Base-by-base conservation (phyloP, 2,797 vertebrate genomes). In the Bradypodion pumilum region DNA sequence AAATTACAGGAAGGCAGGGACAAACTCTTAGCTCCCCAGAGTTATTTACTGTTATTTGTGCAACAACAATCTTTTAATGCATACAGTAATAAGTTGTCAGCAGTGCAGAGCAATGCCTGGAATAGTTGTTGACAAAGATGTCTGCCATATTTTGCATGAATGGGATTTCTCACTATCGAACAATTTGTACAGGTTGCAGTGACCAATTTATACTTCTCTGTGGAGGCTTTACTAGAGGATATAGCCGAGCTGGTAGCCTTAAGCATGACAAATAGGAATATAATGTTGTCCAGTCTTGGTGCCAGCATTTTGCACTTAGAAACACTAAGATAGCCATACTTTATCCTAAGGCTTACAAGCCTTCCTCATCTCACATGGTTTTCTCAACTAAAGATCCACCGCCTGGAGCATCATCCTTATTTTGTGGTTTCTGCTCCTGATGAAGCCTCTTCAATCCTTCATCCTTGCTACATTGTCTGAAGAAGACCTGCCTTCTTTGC, bases 1-100 rank as follows among this genome's bases (percentile, higher is more conserved):
- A 96, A 96, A 96, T 96, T 95, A 87, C 89, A 88, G 79, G 81
- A 88, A 19, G 72, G 93, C 94, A 91, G 95, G 95, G 94, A 92
- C 74, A 94, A 92, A 88, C 82, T 94, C 91, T 83, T 82, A 74
- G 10, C 2, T 0, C 72, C 60, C 40, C 10, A 87, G 81, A 91
- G 78, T 40, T 89, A 77, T 9, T n/a, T 81, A 74, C 78, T 86
- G 62, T 87, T 86, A 84, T 87, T 92, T 87, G 86, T 81, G 62
- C 76, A 88, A 78, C 52, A 90, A 81, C 85, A 90, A 77, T 76
- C 78, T 68, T 82, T 84, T 85, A 83, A 79, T 83, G 72, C 16
- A 25, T 63, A 85, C 37, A 52, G 37, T 82, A 88, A 69, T 77
- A 87, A 86, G 29, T 74, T 89, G 74, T 69, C 79, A 84, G 63